phyloP scores from a whole-genome alignment of 2,797 vertebrate species.

The Lutra lutra region DNA sequence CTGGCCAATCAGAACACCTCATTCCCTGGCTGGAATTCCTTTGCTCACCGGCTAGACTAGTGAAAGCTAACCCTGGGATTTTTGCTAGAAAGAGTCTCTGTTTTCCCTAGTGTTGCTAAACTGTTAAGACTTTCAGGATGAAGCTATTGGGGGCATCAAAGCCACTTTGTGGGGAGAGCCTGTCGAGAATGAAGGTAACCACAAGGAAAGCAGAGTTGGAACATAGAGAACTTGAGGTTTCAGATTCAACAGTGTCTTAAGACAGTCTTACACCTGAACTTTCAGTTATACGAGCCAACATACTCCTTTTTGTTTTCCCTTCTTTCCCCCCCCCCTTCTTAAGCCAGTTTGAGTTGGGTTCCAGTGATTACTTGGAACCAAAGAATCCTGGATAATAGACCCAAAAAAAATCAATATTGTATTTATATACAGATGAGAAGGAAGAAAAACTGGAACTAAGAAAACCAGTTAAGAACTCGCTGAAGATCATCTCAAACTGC shows the following conservation, averaged over 20 bases:
- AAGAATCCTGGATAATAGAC: not conserved
- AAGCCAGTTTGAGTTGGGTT: not conserved
- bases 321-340: not conserved
- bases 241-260: not conserved
- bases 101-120: not conserved
- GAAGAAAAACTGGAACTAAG: not conserved
- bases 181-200: not conserved
- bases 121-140: not conserved
- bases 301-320: not conserved
- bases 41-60: not conserved
- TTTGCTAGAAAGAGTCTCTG: not conserved
- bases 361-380: slow-evolving; percentile 12
- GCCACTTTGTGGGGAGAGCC: not conserved
- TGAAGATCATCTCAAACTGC: not conserved
- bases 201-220: not conserved
- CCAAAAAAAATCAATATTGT: slow-evolving; percentile 27
- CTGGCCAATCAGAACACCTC: not conserved
- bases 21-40: not conserved
- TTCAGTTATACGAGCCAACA: not conserved
- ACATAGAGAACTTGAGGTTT: not conserved
- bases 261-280: not conserved
- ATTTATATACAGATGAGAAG: not conserved
- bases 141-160: not conserved
- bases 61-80: not conserved
- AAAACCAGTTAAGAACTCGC: slow-evolving; percentile 1